These are phyloP conservation scores for Melanostigma gelatinosum DNA, from an alignment of 2,113 vertebrate genomes.

Conservation along the genomic window DNA sequence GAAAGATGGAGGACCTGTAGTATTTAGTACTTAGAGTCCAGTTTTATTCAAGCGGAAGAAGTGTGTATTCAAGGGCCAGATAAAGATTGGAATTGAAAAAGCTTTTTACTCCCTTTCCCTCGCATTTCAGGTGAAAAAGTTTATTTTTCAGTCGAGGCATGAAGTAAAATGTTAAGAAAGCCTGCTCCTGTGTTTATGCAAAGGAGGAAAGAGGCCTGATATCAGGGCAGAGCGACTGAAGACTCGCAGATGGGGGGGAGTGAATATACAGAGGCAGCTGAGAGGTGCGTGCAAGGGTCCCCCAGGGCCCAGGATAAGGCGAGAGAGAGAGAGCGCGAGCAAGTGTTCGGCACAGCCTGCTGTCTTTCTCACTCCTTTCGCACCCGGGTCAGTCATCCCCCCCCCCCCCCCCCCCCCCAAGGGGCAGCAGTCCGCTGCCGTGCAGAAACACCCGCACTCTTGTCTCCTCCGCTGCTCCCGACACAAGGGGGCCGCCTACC, in stretches of 20 bases:
- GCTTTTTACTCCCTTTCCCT: not conserved
- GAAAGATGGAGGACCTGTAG: not conserved
- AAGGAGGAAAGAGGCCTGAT: slow-evolving; percentile 57
- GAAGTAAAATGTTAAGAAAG: slow-evolving; percentile 23
- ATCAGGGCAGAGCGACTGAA: slow-evolving; percentile 58
- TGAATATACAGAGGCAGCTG: slow-evolving; percentile 67
- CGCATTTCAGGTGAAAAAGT: not conserved
- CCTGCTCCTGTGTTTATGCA: slow-evolving; percentile 33
- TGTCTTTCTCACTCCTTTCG: slow-evolving; percentile 47
- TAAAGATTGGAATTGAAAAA: not conserved
- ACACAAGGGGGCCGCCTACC: slow-evolving; percentile 44
- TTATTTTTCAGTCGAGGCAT: slow-evolving; percentile 3
- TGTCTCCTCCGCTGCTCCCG: slow-evolving; percentile 46
- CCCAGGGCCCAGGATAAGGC: slow-evolving; percentile 48
- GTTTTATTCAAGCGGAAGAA: not conserved
- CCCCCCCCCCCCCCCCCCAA: slow-evolving; percentile 63
- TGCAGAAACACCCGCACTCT: slow-evolving; percentile 66
- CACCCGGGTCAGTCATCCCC: slow-evolving; percentile 64
- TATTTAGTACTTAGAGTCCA: not conserved
- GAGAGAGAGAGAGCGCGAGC: slow-evolving; percentile 22
- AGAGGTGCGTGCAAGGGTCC: slow-evolving; percentile 72
- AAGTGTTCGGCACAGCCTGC: slow-evolving; percentile 48
- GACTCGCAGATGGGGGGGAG: slow-evolving; percentile 51
- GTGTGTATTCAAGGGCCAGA: slow-evolving; percentile 1
- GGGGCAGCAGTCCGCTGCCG: slow-evolving; percentile 66